These are phyloP conservation scores for Pseudopipra pipra DNA, from an alignment of 2,113 vertebrate species.

Conservation along the genomic window DNA sequence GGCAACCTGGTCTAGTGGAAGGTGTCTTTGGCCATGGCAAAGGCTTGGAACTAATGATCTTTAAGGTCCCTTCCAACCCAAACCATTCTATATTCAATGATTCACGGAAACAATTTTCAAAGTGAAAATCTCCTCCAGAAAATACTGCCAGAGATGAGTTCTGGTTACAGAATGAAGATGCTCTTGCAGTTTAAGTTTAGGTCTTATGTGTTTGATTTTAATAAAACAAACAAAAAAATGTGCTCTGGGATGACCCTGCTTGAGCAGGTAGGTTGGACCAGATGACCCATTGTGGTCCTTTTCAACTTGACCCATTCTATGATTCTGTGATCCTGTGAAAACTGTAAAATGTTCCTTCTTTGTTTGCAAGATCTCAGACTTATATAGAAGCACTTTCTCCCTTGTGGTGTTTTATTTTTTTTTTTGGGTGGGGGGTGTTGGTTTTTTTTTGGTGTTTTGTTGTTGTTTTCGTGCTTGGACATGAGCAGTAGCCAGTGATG, in stretches of 20 bases:
- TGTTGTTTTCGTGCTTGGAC: neutral
- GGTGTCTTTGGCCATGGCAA: neutral
- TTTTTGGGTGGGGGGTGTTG: neutral
- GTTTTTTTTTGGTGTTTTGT: neutral
- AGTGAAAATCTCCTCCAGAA: neutral
- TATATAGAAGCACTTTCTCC: neutral
- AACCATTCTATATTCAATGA: too few species aligned
- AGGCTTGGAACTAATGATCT: neutral
- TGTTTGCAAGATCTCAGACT: neutral
- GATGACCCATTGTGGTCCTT: neutral
- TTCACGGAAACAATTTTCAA: neutral
- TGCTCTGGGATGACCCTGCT: neutral
- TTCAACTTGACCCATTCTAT: neutral
- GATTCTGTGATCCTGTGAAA: neutral
- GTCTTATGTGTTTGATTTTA: neutral
- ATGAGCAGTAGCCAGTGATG: constrained; percentile 29
- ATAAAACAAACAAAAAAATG: neutral
- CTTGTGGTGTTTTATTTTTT: neutral
- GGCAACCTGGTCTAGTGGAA: neutral
- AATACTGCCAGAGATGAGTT: neutral
- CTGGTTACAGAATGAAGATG: neutral
- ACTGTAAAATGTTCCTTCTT: neutral
- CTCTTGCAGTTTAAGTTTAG: neutral
- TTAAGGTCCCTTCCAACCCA: neutral
- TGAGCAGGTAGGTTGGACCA: neutral